Evolutionary conservation across 1,140 invertebrate genomes (phyloP), one percentile per base, ranked within the genome.

Genomic region (Drosophila tsacasi): DNA sequence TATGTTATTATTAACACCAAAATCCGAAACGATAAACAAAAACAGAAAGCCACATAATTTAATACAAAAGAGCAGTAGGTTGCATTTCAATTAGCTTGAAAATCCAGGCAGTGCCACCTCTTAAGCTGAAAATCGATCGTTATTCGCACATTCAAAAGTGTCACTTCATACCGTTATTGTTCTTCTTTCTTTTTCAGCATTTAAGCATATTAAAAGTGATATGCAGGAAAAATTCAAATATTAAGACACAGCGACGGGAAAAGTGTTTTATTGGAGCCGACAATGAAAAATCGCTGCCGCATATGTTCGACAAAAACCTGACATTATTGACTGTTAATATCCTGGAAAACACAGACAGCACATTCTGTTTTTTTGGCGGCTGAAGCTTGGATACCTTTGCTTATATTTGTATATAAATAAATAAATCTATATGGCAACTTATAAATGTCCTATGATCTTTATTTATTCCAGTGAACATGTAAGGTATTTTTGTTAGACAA

Each of bases 251-350:
- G 15, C 10, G 54, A 30, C 44, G 21, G 30, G 32, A 57, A 62
- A 75, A 27, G 39, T 40, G 40, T 76, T 69, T 76, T 66, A 86
- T 79, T 82, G 69, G 50, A 64, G 69, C 25, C 73, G 75, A 69
- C 66, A 81, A 86, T 65, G 78, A 81, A 80, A 81, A 86, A 86
- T 81, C 83, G 59, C 74, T 82, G 83, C 71, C 76, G 72, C 83
- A 86, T 86, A 83, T 83, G 83, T 73, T 66, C 66, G 64, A 69
- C 83, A 83, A 86, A 79, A 87, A 83, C 83, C 72, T 77, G 83
- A 80, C 83, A 87, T 87, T 87, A 87, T 87, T 87, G 79, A 87
- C 83, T 87, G 83, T 83, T 80, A 80, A 80, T 80, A 80, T 80
- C 76, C 76, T 59, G 76, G 39, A 55, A 60, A 68, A 80, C 57